These are phyloP conservation scores for Drosophila sordidula DNA, from an alignment of 2,888 invertebrate genomes.

Conservation along the genomic window DNA sequence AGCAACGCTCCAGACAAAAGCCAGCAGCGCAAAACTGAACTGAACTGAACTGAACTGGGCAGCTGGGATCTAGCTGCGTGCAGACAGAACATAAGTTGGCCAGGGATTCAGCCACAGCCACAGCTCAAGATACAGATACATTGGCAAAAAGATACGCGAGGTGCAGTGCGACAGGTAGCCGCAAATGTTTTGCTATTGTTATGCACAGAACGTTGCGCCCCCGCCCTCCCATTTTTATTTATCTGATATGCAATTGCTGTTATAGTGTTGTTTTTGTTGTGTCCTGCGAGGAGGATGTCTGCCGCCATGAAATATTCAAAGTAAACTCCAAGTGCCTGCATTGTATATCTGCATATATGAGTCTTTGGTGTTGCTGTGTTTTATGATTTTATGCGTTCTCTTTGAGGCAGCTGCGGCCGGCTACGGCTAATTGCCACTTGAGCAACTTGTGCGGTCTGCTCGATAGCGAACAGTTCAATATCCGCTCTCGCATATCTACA, in stretches of 20 bases:
- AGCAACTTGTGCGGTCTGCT: conserved; percentile 53
- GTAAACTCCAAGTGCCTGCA: conserved; percentile 46
- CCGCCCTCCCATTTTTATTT: neutral
- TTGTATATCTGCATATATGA: conserved; percentile 25
- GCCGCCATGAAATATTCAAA: conserved; percentile 70
- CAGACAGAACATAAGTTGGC: conserved; percentile 54
- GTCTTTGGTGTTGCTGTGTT: neutral
- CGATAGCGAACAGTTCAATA: conserved; percentile 59
- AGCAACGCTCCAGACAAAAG: conserved; percentile 61
- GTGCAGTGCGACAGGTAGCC: conserved; percentile 57
- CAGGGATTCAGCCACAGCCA: conserved; percentile 34
- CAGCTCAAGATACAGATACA: conserved; percentile 38
- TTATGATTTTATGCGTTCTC: conserved; percentile 40
- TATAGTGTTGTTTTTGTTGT: conserved; percentile 25
- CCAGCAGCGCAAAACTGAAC: conserved; percentile 9
- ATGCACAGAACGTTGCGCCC: conserved; percentile 5
- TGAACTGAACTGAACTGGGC: neutral
- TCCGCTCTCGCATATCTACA: conserved; percentile 25
- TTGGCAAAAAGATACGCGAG: conserved; percentile 34
- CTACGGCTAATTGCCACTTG: conserved; percentile 69
- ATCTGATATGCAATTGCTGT: conserved; percentile 49
- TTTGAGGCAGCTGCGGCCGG: conserved; percentile 25
- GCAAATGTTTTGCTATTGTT: conserved; percentile 47
- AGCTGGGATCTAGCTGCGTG: conserved; percentile 35
- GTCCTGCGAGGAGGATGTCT: conserved; percentile 40